Conservation (phyloP, 2,888 invertebrate genomes). For the Drosophila mettleri region DNA sequence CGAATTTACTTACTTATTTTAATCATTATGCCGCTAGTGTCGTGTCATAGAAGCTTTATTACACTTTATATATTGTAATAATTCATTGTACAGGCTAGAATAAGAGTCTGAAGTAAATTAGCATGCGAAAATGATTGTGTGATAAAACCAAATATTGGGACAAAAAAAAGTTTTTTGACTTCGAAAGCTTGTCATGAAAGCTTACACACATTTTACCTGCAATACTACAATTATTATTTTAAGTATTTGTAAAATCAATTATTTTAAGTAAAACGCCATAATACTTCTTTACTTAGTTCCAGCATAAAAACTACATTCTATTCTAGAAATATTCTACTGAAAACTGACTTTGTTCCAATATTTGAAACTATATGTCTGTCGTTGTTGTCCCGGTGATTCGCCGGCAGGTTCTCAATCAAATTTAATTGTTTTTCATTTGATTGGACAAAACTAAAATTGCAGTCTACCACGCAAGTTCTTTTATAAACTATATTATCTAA, state of each 20-base stretch:
- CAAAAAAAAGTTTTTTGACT: constrained; percentile 8
- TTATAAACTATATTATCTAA: constrained; percentile 58
- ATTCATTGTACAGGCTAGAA: constrained; percentile 7
- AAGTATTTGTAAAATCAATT: constrained; percentile 32
- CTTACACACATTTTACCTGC: constrained; percentile 5
- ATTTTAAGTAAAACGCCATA: constrained; percentile 84
- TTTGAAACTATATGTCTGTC: constrained; percentile 49
- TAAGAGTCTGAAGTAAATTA: constrained; percentile 12
- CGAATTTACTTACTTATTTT: neutral
- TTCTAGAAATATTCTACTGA: constrained; percentile 85
- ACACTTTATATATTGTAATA: neutral
- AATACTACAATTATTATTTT: constrained; percentile 27
- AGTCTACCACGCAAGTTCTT: constrained; percentile 46
- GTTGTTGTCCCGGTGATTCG: constrained; percentile 39
- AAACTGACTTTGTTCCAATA: constrained; percentile 58
- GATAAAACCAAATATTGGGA: neutral
- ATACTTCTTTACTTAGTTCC: constrained; percentile 86
- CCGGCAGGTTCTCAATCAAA: constrained; percentile 39
- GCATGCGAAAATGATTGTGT: constrained; percentile 9
- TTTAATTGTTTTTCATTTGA: constrained; percentile 29
- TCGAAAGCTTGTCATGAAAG: constrained; percentile 15
- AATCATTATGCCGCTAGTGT: neutral
- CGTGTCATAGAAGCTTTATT: neutral
- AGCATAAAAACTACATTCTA: constrained; percentile 85
- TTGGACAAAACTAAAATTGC: constrained; percentile 45